Base-by-base conservation (phyloP, 2,113 vertebrate genomes). In the Empidonax traillii region DNA sequence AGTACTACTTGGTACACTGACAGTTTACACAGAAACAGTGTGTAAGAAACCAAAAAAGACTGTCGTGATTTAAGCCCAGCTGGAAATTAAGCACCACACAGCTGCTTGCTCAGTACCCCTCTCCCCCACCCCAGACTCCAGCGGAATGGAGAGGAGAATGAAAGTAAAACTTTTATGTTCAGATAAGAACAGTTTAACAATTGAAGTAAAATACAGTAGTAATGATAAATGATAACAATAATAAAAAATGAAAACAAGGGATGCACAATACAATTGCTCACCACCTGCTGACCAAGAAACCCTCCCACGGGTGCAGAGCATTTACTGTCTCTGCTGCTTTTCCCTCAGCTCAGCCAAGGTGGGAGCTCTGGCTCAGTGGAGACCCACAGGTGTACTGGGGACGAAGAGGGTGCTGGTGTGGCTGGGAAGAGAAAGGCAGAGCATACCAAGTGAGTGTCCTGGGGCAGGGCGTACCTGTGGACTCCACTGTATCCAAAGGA, bases 361-460 rank as follows among this genome's bases (percentile, higher is more conserved):
- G 39, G 61, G 71, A 79, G 25, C 58, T 47, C 27, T 30, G 61
- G 61, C 58, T 76, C 10, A 2, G 35, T 20, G 78, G n/a, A 81
- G 49, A 37, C 12, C 23, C 46, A 12, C 12, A 11, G 52, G 9
- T 56, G 41, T 35, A 39, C 41, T 76, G 63, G 47, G 52, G 35
- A 62, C 1, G 9, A 31, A 66, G 31, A 82, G 47, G 23, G 23
- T 5, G 3, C 15, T 52, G 31, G 31, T 44, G 46, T 1, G 8
- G 27, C 41, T 71, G 49, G 58, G 62, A 55, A 66, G 53, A 56
- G 52, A 61, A 59, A 49, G 73, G 37, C 61, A 63, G 75, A 65
- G 55, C 22, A 62, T 0, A 0, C 11, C 1, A 2, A 52, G 46
- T 0, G 4, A 31, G 33, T 55, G 16, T 49, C 53, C 0, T 14